Conservation (phyloP, 1,140 invertebrate species). For the Procambarus virginalis region DNA sequence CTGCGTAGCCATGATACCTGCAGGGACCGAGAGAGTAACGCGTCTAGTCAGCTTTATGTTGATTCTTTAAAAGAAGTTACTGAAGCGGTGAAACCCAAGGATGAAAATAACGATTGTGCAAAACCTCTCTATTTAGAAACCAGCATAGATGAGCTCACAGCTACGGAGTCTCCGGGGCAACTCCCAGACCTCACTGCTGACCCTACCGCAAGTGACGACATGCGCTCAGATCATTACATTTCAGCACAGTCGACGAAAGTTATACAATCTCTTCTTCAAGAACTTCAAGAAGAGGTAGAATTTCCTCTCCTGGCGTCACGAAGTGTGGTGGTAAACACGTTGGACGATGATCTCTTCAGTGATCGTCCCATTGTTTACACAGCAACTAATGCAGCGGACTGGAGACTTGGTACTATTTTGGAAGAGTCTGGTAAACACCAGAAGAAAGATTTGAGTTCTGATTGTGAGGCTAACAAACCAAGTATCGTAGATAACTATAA, state of each 20-base stretch:
- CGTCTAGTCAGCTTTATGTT: slow-evolving; percentile 36
- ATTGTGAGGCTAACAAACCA: not conserved
- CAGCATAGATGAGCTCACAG: not conserved
- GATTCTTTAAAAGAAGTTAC: slow-evolving; percentile 9
- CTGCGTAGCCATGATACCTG: not conserved
- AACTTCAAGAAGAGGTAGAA: slow-evolving; percentile 23
- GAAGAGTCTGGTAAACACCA: slow-evolving; percentile 27
- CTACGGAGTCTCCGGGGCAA: not conserved
- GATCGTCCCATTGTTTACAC: slow-evolving; percentile 45
- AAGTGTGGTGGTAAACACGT: not conserved
- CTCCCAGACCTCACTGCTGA: not conserved
- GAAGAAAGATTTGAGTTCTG: not conserved
- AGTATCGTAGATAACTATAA: slow-evolving; percentile 20
- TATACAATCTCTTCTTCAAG: slow-evolving; percentile 36
- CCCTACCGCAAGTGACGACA: not conserved
- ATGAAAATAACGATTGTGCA: not conserved
- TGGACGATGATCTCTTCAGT: slow-evolving; percentile 22
- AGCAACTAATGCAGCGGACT: slow-evolving; percentile 50
- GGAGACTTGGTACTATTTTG: slow-evolving; percentile 43
- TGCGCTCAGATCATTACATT: not conserved
- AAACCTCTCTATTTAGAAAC: slow-evolving; percentile 2
- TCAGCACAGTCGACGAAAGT: slow-evolving; percentile 24
- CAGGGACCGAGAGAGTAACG: slow-evolving; percentile 23
- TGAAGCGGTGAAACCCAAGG: not conserved
- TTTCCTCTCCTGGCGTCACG: not conserved